A percentile compares a stretch with the other conserved stretches of the same genome.
phyloP scores from a whole-genome alignment of 2,888 invertebrate species.

The Mantis religiosa region DNA sequence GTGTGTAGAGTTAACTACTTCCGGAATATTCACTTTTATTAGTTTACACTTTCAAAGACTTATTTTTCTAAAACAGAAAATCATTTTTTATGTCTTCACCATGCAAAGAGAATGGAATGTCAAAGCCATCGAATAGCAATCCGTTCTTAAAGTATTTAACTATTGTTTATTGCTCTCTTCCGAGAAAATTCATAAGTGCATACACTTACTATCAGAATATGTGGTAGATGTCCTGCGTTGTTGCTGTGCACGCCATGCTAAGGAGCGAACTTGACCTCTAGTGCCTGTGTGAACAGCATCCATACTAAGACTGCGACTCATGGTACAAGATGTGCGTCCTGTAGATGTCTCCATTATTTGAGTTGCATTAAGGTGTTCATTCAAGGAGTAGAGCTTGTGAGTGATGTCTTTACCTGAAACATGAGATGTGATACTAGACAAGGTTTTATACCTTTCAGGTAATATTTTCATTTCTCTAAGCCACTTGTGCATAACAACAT shows the following conservation, averaged over 20 bases:
- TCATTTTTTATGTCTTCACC: too few relatives aligned
- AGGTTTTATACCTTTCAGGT: too few relatives aligned
- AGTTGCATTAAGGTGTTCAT: slow-evolving; percentile 59
- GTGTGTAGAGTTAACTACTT: too few relatives aligned
- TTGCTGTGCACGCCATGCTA: slow-evolving; percentile 54
- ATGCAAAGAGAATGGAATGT: too few relatives aligned
- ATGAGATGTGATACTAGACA: neutral
- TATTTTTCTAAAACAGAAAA: too few relatives aligned
- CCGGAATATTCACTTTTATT: too few relatives aligned
- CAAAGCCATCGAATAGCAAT: too few relatives aligned
- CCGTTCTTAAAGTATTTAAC: too few relatives aligned
- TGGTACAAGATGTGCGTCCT: slow-evolving; percentile 43
- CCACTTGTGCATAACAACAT: too few relatives aligned
- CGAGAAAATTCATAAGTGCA: neutral
- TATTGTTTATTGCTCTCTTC: too few relatives aligned
- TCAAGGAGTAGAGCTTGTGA: slow-evolving; percentile 76
- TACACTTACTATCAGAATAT: slow-evolving; percentile 44
- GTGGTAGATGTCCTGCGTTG: slow-evolving; percentile 45
- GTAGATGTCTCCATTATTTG: slow-evolving; percentile 33
- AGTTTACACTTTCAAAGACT: too few relatives aligned
- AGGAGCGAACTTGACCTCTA: slow-evolving; percentile 67
- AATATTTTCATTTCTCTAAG: too few relatives aligned
- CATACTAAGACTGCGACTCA: slow-evolving; percentile 68
- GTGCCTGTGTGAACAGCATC: slow-evolving; percentile 75
- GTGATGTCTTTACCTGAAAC: slow-evolving; percentile 72